phyloP scores from a whole-genome alignment of 1,140 invertebrate genomes.

The Trachelipus rathkii region DNA sequence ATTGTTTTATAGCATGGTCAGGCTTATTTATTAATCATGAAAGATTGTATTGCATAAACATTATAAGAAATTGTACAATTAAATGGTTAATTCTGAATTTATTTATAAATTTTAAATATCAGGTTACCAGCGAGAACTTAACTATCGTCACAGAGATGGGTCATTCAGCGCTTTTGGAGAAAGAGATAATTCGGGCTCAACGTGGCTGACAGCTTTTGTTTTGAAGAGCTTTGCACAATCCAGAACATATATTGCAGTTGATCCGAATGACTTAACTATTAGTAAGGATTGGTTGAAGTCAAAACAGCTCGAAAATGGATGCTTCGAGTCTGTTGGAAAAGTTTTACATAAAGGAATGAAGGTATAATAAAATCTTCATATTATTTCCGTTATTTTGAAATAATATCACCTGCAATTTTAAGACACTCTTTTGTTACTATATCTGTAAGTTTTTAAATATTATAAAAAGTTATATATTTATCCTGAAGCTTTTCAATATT shows the following conservation, averaged over 20 bases:
- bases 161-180: slow-evolving; percentile 76
- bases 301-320: slow-evolving; percentile 14
- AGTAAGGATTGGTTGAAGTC: slow-evolving; percentile 52
- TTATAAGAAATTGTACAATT: no score
- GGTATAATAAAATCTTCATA: not conserved
- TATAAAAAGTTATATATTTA: no score
- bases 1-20: no score
- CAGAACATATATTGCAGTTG: slow-evolving; percentile 61
- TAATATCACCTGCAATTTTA: not conserved
- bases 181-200: slow-evolving; percentile 58
- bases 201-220: slow-evolving; percentile 77
- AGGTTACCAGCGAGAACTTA: slow-evolving; percentile 70
- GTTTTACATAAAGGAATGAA: slow-evolving; percentile 28
- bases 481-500: no score
- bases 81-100: no score
- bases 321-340: slow-evolving; percentile 24
- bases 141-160: slow-evolving; percentile 66
- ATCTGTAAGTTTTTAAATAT: not conserved
- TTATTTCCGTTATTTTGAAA: not conserved
- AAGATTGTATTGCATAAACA: no score
- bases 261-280: slow-evolving; percentile 52
- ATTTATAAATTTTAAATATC: slow-evolving; percentile 22
- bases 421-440: not conserved
- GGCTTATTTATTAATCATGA: no score
- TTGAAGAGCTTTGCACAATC: slow-evolving; percentile 67